A percentile compares a stretch with the other conserved stretches of the same genome.
Evolutionary conservation across 2,888 invertebrate genomes (phyloP).

Genomic region (Eubasilissa splendida): DNA sequence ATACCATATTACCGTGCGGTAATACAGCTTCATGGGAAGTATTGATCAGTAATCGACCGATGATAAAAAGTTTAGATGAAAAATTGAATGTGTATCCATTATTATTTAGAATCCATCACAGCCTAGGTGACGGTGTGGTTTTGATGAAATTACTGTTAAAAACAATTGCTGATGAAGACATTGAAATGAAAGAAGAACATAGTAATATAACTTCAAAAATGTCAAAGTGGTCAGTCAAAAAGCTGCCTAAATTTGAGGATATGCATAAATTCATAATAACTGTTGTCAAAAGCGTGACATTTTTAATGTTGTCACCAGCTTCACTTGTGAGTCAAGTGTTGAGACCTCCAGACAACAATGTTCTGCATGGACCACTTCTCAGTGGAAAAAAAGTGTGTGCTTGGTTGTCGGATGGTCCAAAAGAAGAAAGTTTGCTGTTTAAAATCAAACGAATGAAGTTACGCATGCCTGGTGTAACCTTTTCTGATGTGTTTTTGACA

Average conservation of each 20-base stretch:
- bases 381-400: constrained; percentile 67
- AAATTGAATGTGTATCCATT: constrained; percentile 64
- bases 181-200: constrained; percentile 14
- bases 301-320: constrained; percentile 58
- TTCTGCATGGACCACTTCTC: constrained; percentile 67
- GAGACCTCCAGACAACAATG: constrained; percentile 64
- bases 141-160: constrained; percentile 69
- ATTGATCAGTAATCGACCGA: constrained; percentile 63
- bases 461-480: constrained; percentile 63
- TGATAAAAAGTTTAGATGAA: constrained; percentile 59
- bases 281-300: constrained; percentile 5
- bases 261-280: constrained; percentile 18
- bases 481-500: constrained; percentile 69
- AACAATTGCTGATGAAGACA: constrained; percentile 65
- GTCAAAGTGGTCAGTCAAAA: not conserved
- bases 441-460: constrained; percentile 65
- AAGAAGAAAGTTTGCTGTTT: constrained; percentile 64
- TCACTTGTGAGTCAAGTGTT: constrained; percentile 61
- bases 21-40: constrained; percentile 72
- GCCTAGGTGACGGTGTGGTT: constrained; percentile 72
- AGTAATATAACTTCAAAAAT: constrained; percentile 1
- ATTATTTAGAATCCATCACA: constrained; percentile 72
- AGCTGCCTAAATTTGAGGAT: not conserved
- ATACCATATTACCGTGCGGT: constrained; percentile 66
- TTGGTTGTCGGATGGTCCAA: constrained; percentile 63